These are phyloP conservation scores for Pseudococcus longispinus DNA, from an alignment of 2,888 invertebrate genomes.

Conservation along the genomic window DNA sequence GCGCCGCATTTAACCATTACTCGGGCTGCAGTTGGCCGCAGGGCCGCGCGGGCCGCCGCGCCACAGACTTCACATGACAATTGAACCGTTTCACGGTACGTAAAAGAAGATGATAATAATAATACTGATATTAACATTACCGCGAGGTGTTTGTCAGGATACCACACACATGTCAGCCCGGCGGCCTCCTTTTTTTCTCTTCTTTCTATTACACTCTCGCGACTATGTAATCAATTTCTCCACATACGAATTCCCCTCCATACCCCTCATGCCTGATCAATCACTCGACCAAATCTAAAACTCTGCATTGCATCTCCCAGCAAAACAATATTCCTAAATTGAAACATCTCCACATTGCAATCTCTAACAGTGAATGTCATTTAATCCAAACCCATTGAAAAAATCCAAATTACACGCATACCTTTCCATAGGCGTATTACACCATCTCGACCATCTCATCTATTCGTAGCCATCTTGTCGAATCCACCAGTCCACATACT, in stretches of 20 bases:
- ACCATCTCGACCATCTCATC: neutral
- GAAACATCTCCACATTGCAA: neutral
- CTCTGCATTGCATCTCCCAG: neutral
- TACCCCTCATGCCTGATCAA: neutral
- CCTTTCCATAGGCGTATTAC: neutral
- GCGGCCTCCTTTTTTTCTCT: slow-evolving; percentile 50
- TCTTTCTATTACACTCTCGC: neutral
- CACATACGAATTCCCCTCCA: neutral
- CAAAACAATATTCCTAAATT: neutral
- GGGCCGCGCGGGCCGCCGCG: neutral
- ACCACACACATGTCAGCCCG: slow-evolving; percentile 56
- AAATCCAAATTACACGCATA: neutral
- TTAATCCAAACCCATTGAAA: neutral
- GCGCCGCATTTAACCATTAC: slow-evolving; percentile 24
- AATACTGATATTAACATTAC: slow-evolving; percentile 56
- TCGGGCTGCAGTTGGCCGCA: neutral
- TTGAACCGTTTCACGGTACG: slow-evolving; percentile 55
- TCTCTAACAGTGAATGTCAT: neutral
- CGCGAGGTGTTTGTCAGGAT: slow-evolving; percentile 53
- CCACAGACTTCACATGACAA: slow-evolving; percentile 47
- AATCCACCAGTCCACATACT: neutral
- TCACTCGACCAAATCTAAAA: neutral
- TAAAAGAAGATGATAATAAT: slow-evolving; percentile 45
- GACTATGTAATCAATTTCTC: slow-evolving; percentile 53
- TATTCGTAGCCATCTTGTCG: neutral